Base-by-base conservation (phyloP, 2,113 vertebrate species). In the Planiliza haematocheilus region DNA sequence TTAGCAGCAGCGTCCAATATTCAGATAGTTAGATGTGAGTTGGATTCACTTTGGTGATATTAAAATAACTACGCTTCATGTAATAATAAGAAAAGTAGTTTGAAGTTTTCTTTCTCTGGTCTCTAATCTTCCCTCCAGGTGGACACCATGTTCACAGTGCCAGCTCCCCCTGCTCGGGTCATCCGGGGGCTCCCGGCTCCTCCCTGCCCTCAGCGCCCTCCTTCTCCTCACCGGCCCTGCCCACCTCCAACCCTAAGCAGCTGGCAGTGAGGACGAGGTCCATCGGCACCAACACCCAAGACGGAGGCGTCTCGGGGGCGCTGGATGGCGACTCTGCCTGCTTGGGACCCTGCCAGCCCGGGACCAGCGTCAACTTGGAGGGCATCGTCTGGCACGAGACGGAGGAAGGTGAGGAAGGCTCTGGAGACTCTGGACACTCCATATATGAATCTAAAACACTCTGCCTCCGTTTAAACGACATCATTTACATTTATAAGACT, bases 371-470 rank as follows among this genome's bases (percentile, higher is more conserved):
- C 84, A 98, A 97, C 93, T 93, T 98, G 93, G 97, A 98, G 94
- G 97, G 97, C 73, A 98, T 98, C 85, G 96, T 98, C 72, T 98
- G 97, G 97, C 97, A 98, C 78, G 97, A 98, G 94, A 98, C 97
- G 0, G 96, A 98, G 83, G 97, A 97, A 96, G 97, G 97, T 98
- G 93, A 95, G 77, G 2, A 49, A 2, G 9, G 1, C 0, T 64
- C 41, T 14, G 4, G n/a, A 37, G 56, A 49, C 34, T 38, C 46
- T 20, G 18, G 14, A 36, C 11, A 7, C 43, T n/a, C n/a, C n/a
- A n/a, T n/a, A n/a, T n/a, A n/a, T n/a, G n/a, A n/a, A n/a, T n/a
- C n/a, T 2, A n/a, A 7, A 13, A 45, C 43, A 7, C 24, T 30
- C n/a, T n/a, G n/a, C n/a, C n/a, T n/a, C 24, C 24, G 3, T 30